Percentiles rank a stretch among this genome's conserved stretches.
Conservation (phyloP, 1,140 invertebrate genomes). For the Sipha flava region DNA sequence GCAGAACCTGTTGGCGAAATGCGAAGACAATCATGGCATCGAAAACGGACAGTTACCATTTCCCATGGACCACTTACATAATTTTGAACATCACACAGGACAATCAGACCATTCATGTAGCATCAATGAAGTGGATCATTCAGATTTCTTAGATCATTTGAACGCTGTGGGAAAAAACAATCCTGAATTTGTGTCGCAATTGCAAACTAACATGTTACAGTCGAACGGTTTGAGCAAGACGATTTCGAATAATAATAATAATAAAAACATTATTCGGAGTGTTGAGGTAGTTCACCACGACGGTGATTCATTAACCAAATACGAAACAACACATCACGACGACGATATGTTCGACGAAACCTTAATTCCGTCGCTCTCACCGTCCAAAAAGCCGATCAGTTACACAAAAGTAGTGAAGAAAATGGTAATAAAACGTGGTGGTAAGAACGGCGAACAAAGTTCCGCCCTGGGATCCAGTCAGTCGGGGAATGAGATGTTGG, state of each 20-base stretch:
- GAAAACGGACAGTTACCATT: background rate
- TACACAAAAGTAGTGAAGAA: background rate
- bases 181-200: no score
- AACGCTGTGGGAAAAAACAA: no score
- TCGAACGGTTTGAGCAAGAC: no score
- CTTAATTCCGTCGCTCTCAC: background rate
- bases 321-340: background rate
- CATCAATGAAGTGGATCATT: no score
- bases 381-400: background rate
- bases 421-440: background rate
- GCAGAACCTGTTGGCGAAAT: background rate
- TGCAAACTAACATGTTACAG: no score
- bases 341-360: background rate
- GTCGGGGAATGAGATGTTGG: background rate
- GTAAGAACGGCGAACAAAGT: background rate
- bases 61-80: background rate
- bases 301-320: background rate
- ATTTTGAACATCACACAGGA: no score
- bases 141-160: no score
- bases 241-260: no score
- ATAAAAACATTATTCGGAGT: background rate
- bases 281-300: background rate
- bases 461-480: background rate
- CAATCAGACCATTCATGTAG: no score
- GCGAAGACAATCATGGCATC: background rate